These are phyloP conservation scores for Helarctos malayanus DNA, from an alignment of 2,797 vertebrate species.

Conservation along the genomic window DNA sequence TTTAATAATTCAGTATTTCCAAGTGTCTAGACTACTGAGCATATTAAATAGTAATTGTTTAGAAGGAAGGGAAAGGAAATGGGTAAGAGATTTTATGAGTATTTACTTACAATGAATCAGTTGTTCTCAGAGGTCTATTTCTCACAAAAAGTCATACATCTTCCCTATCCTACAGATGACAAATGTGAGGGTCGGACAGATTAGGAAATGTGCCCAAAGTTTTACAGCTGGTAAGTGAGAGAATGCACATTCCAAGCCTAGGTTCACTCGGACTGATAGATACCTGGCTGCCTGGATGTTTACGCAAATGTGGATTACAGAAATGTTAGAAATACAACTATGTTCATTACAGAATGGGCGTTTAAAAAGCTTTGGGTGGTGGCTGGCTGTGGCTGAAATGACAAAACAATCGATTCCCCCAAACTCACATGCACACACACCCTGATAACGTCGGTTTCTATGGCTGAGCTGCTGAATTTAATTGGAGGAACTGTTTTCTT, in stretches of 20 bases:
- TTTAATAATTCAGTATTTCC: conserved; percentile 72
- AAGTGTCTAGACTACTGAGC: conserved; percentile 31
- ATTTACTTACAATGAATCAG: not conserved
- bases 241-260: not conserved
- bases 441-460: not conserved
- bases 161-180: conserved; percentile 32
- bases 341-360: not conserved
- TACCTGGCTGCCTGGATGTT: not conserved
- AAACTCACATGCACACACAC: not conserved
- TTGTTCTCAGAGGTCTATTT: conserved; percentile 52
- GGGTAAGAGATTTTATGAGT: not conserved
- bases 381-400: not conserved
- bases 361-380: conserved; percentile 3
- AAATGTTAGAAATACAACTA: conserved; percentile 10
- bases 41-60: conserved; percentile 25
- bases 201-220: not conserved
- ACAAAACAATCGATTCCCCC: not conserved
- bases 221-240: not conserved
- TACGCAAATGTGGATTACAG: not conserved
- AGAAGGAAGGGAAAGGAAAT: conserved; percentile 49
- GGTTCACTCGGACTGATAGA: not conserved
- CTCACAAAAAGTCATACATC: not conserved
- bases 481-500: not conserved
- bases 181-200: not conserved
- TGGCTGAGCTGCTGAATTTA: not conserved